Percentiles rank a stretch among this genome's conserved stretches.
phyloP scores from a whole-genome alignment of 1,140 invertebrate species.

The Drosophila nasuta region DNA sequence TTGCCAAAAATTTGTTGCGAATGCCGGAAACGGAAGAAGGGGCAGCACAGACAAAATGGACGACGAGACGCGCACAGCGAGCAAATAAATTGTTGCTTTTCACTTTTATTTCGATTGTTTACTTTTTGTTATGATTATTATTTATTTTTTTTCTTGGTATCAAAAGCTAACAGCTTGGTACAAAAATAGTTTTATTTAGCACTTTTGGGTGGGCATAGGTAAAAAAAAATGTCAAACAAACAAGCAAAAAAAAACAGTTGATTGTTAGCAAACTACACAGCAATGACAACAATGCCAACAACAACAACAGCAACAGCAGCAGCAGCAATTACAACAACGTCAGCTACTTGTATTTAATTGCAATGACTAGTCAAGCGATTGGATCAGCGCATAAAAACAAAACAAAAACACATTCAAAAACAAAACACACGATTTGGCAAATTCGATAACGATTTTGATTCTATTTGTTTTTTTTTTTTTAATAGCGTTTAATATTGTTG shows the following conservation, averaged over 20 bases:
- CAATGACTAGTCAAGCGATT: constrained; percentile 32
- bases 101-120: constrained; percentile 39
- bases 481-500: constrained; percentile 9
- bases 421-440: constrained; percentile 1
- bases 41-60: constrained; percentile 63
- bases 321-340: constrained; percentile 29
- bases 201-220: constrained; percentile 17
- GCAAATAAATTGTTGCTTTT: constrained; percentile 36
- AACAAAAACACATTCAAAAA: no score
- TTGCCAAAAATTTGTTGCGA: constrained; percentile 58
- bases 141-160: constrained; percentile 16
- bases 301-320: constrained; percentile 8
- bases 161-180: constrained; percentile 40
- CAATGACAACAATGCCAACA: constrained; percentile 21
- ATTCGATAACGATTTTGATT: constrained; percentile 6
- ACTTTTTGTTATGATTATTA: neutral
- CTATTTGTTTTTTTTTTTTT: constrained; percentile 14
- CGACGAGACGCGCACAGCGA: constrained; percentile 42
- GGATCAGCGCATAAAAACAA: neutral
- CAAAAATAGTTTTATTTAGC: constrained; percentile 52
- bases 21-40: constrained; percentile 48
- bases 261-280: constrained; percentile 22
- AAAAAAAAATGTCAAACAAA: constrained; percentile 21
- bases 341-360: constrained; percentile 30
- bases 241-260: neutral